Conservation (phyloP, 35 echinoderm and acorn worm species). For the Lytechinus pictus region DNA sequence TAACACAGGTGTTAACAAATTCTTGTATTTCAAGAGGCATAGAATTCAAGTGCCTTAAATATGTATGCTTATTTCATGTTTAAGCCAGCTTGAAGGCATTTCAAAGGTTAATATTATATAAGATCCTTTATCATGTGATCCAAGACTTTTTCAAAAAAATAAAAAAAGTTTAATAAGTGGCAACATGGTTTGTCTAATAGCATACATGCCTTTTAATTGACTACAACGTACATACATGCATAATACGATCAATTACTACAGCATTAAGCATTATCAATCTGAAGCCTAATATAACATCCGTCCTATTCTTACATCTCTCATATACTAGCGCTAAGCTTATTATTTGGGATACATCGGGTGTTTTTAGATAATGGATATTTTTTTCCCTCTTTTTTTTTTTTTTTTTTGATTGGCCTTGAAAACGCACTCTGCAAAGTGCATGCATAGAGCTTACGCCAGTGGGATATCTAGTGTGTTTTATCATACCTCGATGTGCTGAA, state of each 20-base stretch:
- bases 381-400: background rate
- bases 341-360: background rate
- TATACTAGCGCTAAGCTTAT: background rate
- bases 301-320: background rate
- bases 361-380: conserved; percentile 15
- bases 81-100: background rate
- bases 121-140: too few species aligned
- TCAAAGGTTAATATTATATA: too few species aligned
- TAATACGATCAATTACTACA: background rate
- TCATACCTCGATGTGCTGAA: background rate
- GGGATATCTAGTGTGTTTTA: background rate
- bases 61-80: background rate
- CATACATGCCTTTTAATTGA: background rate
- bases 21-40: background rate
- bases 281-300: background rate
- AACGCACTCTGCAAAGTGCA: background rate
- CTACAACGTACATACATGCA: background rate
- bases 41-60: background rate
- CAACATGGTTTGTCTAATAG: background rate
- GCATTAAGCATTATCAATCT: background rate
- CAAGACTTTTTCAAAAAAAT: too few species aligned
- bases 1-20: background rate
- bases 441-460: background rate
- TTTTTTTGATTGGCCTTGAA: background rate
- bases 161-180: too few species aligned